Evolutionary conservation across 2,888 invertebrate species (phyloP).

Genomic region (Cyclophora punctaria): DNA sequence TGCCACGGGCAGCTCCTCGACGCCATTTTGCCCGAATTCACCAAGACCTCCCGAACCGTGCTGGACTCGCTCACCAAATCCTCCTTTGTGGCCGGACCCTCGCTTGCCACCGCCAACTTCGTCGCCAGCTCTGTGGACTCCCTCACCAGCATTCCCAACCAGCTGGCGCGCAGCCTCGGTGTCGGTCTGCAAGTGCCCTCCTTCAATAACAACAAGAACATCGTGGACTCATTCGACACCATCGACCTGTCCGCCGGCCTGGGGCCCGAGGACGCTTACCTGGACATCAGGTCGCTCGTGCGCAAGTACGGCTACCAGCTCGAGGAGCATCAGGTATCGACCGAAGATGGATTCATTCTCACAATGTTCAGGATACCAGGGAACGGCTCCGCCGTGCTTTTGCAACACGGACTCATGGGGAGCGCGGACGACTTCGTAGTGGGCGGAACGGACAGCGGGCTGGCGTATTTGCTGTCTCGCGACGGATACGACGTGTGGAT

Average conservation of each 20-base stretch:
- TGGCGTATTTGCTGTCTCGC: conserved; percentile 70
- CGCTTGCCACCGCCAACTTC: conserved; percentile 22
- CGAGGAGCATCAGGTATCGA: conserved; percentile 36
- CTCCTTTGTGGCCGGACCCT: conserved; percentile 19
- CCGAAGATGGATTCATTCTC: conserved; percentile 46
- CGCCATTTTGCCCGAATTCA: conserved; percentile 17
- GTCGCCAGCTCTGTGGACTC: conserved; percentile 21
- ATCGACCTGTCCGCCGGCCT: conserved; percentile 27
- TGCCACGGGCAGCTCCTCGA: conserved; percentile 22
- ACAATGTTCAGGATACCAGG: conserved; percentile 42
- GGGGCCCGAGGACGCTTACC: conserved; percentile 36
- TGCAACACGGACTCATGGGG: conserved; percentile 53
- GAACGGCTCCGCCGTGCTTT: conserved; percentile 39
- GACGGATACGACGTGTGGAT: conserved; percentile 85
- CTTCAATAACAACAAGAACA: conserved; percentile 25
- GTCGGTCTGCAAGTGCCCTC: conserved; percentile 19
- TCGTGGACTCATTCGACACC: conserved; percentile 23
- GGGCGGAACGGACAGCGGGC: conserved; percentile 38
- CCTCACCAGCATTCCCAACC: conserved; percentile 22
- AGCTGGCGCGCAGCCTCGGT: conserved; percentile 25
- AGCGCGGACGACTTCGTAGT: conserved; percentile 51
- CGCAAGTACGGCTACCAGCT: conserved; percentile 41
- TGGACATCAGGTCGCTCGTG: conserved; percentile 31
- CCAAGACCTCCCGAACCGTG: conserved; percentile 14
- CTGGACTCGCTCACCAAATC: conserved; percentile 17